These are phyloP conservation scores for Acipenser ruthenus DNA, from an alignment of 2,797 vertebrate genomes.

Conservation along the genomic window DNA sequence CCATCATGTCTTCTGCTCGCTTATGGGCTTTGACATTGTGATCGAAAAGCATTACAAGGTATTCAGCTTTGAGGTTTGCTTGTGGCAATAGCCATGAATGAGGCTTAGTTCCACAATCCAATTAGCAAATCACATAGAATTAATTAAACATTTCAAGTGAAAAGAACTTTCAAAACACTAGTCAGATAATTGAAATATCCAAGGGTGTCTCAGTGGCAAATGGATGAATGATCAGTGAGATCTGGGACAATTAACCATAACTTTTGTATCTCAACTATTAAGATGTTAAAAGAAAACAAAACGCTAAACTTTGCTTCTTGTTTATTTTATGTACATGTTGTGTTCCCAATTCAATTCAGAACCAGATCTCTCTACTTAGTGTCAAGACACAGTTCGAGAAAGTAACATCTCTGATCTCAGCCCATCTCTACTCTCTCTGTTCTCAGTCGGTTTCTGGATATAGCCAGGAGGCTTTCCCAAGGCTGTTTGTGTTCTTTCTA, in stretches of 20 bases:
- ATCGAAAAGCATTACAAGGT: constrained; percentile 4
- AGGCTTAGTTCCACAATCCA: constrained; percentile 3
- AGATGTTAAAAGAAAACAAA: neutral
- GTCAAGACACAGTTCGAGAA: no score
- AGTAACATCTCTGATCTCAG: no score
- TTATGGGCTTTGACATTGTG: constrained; percentile 2
- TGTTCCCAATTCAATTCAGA: neutral
- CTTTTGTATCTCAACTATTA: neutral
- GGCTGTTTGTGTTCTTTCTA: no score
- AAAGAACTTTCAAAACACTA: constrained; percentile 5
- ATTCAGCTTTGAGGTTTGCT: constrained; percentile 12
- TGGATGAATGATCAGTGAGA: neutral
- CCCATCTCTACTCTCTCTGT: neutral
- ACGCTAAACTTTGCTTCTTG: neutral
- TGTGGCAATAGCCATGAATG: neutral
- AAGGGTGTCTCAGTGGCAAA: neutral
- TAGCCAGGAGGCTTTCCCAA: no score
- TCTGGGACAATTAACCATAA: neutral
- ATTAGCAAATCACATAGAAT: constrained; percentile 9
- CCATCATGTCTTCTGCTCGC: constrained; percentile 15
- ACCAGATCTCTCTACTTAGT: neutral
- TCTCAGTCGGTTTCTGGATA: no score
- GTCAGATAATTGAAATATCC: constrained; percentile 2
- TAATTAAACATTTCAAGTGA: neutral
- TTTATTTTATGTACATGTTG: no score